Evolutionary conservation across 2,113 vertebrate species (phyloP).

Genomic region (Lethenteron reissneri): DNA sequence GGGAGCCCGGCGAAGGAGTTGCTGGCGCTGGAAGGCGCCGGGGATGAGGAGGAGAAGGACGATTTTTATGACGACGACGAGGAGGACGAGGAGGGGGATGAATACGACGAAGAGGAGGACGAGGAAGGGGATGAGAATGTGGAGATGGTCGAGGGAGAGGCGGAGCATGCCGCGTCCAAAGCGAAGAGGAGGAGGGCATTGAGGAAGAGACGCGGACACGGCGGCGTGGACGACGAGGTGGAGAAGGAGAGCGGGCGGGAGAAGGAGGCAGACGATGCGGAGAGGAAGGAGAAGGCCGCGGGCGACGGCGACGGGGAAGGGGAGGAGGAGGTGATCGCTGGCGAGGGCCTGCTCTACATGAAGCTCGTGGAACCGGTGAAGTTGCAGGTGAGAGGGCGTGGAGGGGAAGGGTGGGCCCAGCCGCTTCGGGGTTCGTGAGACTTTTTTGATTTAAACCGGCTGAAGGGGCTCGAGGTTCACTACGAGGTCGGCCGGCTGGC

Average conservation of each 20-base stretch:
- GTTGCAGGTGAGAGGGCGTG: conserved; percentile 37
- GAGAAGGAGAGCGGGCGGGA: neutral
- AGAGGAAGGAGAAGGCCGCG: conserved; percentile 64
- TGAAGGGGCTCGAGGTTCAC: too few relatives aligned
- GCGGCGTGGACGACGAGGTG: neutral
- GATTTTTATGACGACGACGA: neutral
- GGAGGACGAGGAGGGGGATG: neutral
- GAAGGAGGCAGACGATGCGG: conserved; percentile 42
- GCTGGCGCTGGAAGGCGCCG: neutral
- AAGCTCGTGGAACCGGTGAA: conserved; percentile 81
- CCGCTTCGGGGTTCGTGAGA: too few relatives aligned
- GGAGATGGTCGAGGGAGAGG: neutral
- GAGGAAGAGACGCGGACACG: neutral
- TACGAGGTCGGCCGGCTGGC: too few relatives aligned
- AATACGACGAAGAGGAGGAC: conserved; percentile 1
- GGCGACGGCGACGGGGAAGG: conserved; percentile 68
- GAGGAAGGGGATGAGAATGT: neutral
- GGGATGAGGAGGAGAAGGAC: neutral
- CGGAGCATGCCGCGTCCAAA: neutral
- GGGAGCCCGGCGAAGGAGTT: neutral
- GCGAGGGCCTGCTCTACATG: conserved; percentile 71
- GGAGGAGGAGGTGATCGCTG: conserved; percentile 35
- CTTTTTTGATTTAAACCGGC: too few relatives aligned
- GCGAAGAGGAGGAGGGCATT: neutral
- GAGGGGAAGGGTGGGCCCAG: too few relatives aligned